phyloP scores from a whole-genome alignment of 2,888 invertebrate species.

The Phlogophora meticulosa region DNA sequence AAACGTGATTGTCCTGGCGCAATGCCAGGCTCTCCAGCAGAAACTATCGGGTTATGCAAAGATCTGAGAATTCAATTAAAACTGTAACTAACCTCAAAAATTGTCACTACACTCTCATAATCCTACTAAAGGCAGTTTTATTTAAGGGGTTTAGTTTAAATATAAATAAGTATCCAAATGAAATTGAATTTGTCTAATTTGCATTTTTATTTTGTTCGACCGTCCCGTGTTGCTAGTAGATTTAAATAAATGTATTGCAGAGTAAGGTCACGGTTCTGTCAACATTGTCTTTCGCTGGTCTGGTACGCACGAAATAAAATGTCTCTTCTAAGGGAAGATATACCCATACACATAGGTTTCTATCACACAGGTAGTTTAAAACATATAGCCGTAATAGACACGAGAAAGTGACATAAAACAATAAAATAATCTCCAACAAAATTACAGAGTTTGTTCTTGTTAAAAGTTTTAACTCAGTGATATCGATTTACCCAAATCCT shows the following conservation, averaged over 20 bases:
- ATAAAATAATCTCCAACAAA: conserved; percentile 3
- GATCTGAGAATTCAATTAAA: conserved; percentile 55
- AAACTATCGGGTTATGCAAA: conserved; percentile 54
- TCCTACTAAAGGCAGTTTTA: conserved; percentile 22
- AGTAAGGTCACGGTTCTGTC: conserved; percentile 35
- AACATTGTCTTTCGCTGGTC: conserved; percentile 36
- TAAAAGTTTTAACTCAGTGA: conserved; percentile 29
- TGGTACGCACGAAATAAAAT: conserved; percentile 11
- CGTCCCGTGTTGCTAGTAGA: conserved; percentile 41
- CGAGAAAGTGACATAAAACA: not conserved
- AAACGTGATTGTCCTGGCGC: conserved; percentile 72
- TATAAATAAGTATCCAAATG: conserved; percentile 45
- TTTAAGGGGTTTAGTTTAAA: conserved; percentile 24
- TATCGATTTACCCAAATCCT: conserved; percentile 23
- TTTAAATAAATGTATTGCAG: conserved; percentile 50
- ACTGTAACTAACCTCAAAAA: conserved; percentile 42
- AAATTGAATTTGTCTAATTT: conserved; percentile 53
- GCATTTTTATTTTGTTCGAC: conserved; percentile 51
- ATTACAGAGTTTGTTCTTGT: conserved; percentile 15
- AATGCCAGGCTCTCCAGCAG: conserved; percentile 62
- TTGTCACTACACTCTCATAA: conserved; percentile 38
- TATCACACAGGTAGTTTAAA: not conserved
- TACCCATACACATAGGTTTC: not conserved
- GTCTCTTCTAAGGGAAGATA: not conserved
- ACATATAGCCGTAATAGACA: not conserved